Evolutionary conservation across 2,888 invertebrate species (phyloP), one percentile per base, ranked within the genome.

Genomic region (Lepidocyrtinus sp.): DNA sequence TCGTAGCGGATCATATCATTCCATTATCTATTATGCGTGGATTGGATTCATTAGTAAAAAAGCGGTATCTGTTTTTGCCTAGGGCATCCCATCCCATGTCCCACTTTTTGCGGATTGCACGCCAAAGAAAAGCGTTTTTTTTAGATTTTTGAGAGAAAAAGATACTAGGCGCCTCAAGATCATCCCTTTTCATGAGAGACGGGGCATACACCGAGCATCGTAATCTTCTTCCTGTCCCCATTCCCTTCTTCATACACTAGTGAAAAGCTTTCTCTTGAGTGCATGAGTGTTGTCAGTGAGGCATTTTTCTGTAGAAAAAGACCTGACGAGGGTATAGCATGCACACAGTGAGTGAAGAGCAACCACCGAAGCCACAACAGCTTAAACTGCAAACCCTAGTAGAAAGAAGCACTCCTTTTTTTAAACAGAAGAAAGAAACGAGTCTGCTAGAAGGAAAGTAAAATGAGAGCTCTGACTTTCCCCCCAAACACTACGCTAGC

Each of bases 341-440:
- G 65, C 65, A 17, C 62, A 80, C 73, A 80, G 80, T 80, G 46
- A 80, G 80, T 69, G 61, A 75, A 63, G 70, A 80, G 80, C 80
- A 80, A 75, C 74, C 80, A 80, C 80, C 80, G 80, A 70, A 80
- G 73, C 80, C 80, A 80, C 80, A 80, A 80, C 80, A 75, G 79
- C 63, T 74, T 75, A 21, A 68, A 64, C 19, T 21, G 27, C 72
- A 63, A 26, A n/a, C n/a, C n/a, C n/a, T n/a, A n/a, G n/a, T n/a
- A n/a, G n/a, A n/a, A 27, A 25, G 46, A 36, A 36, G 36, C 36
- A 36, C 36, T 36, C 36, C 36, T 5, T 36, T 36, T 12, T 63
- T 72, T 25, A n/a, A n/a, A n/a, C n/a, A n/a, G n/a, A n/a, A n/a
- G n/a, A n/a, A n/a, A n/a, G n/a, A n/a, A n/a, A n/a, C 7, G 17